Evolutionary conservation across 2,888 invertebrate genomes (phyloP).

Genomic region (Pomacea canaliculata): DNA sequence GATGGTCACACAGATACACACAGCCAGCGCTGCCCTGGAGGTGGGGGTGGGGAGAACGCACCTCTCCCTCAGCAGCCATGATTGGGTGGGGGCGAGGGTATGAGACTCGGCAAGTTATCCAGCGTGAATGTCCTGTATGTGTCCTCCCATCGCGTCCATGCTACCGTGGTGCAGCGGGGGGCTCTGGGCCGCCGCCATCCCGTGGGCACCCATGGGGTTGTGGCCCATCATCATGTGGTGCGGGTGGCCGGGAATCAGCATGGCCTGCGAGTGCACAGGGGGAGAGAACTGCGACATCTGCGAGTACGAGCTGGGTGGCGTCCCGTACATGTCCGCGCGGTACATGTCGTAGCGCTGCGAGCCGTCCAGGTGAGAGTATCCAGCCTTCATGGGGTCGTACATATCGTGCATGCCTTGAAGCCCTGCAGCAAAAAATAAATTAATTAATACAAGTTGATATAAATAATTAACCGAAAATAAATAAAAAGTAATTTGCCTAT

Average conservation of each 20-base stretch:
- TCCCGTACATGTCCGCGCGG: conserved; percentile 67
- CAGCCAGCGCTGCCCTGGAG: not conserved
- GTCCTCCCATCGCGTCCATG: conserved; percentile 66
- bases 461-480: not conserved
- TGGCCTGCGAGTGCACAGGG: conserved; percentile 71
- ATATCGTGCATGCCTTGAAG: conserved; percentile 63
- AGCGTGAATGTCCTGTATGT: conserved; percentile 70
- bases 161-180: conserved; percentile 69
- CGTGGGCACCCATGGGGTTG: conserved; percentile 69
- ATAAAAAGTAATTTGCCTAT: not conserved
- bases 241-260: conserved; percentile 72
- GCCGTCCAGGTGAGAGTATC: conserved; percentile 60
- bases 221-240: conserved; percentile 72
- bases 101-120: conserved; percentile 38
- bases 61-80: not conserved
- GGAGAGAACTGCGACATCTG: conserved; percentile 71
- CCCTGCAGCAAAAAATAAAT: conserved; percentile 41
- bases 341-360: conserved; percentile 62
- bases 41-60: not conserved
- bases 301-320: conserved; percentile 67
- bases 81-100: no score
- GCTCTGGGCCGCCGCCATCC: conserved; percentile 69
- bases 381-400: conserved; percentile 65
- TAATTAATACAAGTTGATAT: no score
- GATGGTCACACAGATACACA: not conserved